Percentiles rank a stretch among this genome's conserved stretches.
Evolutionary conservation across 2,888 invertebrate genomes (phyloP).

Genomic region (Coenonympha glycerion): DNA sequence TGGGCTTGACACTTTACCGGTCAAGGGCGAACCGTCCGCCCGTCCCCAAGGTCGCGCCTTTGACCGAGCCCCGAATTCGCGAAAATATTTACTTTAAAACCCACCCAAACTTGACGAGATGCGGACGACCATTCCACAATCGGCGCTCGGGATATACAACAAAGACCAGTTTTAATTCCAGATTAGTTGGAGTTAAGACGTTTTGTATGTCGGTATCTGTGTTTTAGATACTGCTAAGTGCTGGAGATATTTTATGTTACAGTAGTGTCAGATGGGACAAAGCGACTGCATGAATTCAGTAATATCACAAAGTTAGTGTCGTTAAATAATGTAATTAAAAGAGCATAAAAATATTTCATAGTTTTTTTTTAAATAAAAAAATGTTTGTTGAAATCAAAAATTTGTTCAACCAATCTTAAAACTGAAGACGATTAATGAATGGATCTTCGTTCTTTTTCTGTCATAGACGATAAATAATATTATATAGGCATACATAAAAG

Average conservation of each 20-base stretch:
- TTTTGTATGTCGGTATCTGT: constrained; percentile 13
- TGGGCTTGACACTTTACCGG: constrained; percentile 33
- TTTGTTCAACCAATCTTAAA: no score
- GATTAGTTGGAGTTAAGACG: constrained; percentile 4
- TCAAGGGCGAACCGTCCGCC: constrained; percentile 38
- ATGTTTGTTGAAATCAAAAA: no score
- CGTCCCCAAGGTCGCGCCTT: constrained; percentile 37
- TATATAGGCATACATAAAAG: no score
- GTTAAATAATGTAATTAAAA: no score
- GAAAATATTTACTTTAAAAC: constrained; percentile 26
- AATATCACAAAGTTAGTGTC: no score
- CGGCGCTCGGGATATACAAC: neutral
- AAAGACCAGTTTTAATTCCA: constrained; percentile 7
- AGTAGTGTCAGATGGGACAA: neutral
- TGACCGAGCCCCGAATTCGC: constrained; percentile 34
- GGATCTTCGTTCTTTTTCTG: no score
- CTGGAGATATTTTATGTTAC: neutral
- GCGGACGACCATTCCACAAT: neutral
- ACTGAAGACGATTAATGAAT: no score
- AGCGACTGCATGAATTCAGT: neutral
- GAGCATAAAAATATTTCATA: no score
- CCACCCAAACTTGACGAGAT: constrained; percentile 11
- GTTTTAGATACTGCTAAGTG: neutral
- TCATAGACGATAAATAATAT: no score
- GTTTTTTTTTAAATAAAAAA: no score